Evolutionary conservation across 1,140 invertebrate species (phyloP), one percentile per base, ranked within the genome.

Genomic region (Scaptomyza montana): DNA sequence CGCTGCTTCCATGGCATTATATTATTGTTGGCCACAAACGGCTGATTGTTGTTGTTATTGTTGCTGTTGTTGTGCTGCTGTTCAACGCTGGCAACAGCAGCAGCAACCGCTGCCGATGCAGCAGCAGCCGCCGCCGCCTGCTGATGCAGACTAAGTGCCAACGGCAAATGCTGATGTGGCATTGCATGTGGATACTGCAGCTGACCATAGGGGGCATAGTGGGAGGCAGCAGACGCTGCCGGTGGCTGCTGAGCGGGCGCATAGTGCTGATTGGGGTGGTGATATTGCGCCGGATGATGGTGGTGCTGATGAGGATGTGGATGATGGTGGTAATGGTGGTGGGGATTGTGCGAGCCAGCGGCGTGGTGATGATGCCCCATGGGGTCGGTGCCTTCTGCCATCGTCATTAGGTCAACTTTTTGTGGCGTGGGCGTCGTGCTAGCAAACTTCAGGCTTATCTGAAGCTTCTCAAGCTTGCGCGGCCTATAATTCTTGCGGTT

Each of bases 11-110:
- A 92, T 9, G 93, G 93, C 67, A 94, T 51, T 8, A 81, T 93
- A 70, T 95, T 95, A 53, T 95, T 93, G 66, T 95, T 95, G 56
- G 93, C 93, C 56, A 94, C 93, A 50, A 93, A 93, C 47, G 93
- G 93, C 54, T 95, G 92, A 68, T 94, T 95, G 82, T 93, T 93
- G 78, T 93, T 94, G 82, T 93, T 93, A 77, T 93, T 94, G 90
- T 77, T 84, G 55, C 71, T 75, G 69, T 36, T 36, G 90, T 77
- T 84, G 53, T 73, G 73, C 66, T 78, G 69, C 28, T 73, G 74
- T 41, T 77, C 80, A 30, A 74, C 84, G 46, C 56, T 72, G 16
- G 80, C 89, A 13, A 81, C 80, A 8, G 80, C 90, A 6, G 82
- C 77, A 8, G 70, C 70, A 7, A 73, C 78, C 12, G 80, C 80